phyloP scores from a whole-genome alignment of 2,113 vertebrate genomes.

The Xyrauchen texanus region DNA sequence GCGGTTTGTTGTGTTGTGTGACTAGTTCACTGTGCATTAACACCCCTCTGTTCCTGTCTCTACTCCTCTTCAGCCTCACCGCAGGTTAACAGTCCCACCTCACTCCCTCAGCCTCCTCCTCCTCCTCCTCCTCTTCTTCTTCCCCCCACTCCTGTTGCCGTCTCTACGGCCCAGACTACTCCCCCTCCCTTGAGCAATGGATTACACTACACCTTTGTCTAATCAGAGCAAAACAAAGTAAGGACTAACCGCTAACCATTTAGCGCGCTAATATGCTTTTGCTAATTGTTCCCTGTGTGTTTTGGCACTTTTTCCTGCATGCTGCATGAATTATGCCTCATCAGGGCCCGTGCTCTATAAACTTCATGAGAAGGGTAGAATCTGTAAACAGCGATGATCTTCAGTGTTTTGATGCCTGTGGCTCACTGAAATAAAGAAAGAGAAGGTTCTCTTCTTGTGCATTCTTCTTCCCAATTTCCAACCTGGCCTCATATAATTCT shows the following conservation, averaged over 20 bases:
- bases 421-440: no score
- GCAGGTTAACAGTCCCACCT: slow-evolving; percentile 81
- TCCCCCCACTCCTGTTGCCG: slow-evolving; percentile 72
- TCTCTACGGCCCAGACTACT: slow-evolving; percentile 74
- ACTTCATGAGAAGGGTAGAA: slow-evolving; percentile 58
- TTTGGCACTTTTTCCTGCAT: slow-evolving; percentile 53
- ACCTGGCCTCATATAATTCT: no score
- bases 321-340: slow-evolving; percentile 46
- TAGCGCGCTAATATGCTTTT: slow-evolving; percentile 56
- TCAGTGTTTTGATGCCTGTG: neutral
- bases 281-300: slow-evolving; percentile 56
- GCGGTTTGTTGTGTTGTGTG: neutral
- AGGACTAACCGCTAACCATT: slow-evolving; percentile 83
- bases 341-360: slow-evolving; percentile 2
- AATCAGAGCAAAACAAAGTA: slow-evolving; percentile 78
- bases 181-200: slow-evolving; percentile 90
- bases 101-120: slow-evolving; percentile 79
- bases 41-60: slow-evolving; percentile 68
- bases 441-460: no score
- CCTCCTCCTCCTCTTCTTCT: slow-evolving; percentile 76
- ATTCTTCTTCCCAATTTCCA: no score
- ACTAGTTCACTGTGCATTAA: slow-evolving; percentile 29
- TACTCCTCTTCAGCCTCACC: slow-evolving; percentile 84
- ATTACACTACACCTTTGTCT: slow-evolving; percentile 99
- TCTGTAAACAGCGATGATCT: slow-evolving; percentile 60